Evolutionary conservation across 2,888 invertebrate species (phyloP), one percentile per base, ranked within the genome.

Genomic region (Thymelicus lineola): DNA sequence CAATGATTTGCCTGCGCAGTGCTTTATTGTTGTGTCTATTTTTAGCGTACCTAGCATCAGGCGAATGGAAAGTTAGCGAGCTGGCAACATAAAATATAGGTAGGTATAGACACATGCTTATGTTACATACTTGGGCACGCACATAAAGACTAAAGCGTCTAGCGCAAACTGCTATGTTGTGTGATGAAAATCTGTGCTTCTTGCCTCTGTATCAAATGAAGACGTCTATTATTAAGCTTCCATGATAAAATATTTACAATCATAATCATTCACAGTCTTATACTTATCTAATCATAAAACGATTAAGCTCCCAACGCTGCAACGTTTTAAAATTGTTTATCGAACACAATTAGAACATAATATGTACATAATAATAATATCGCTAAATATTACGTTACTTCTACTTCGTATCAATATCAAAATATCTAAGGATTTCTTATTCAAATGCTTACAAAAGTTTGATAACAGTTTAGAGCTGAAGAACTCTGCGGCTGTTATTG

Each of bases 31-130:
- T 80, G 82, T 77, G 80, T 84, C 86, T 91, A 91, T 90, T 89
- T 91, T 87, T 89, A 90, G 88, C 86, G 77, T 80, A 83, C 78
- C 78, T 82, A 85, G 82, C 83, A 83, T 82, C 83, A 84, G 80
- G 82, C 87, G 85, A 91, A 87, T 91, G 90, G 90, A 91, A 91
- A 91, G 91, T 89, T 86, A 87, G 85, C 87, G 86, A 85, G 85
- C 85, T 88, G 87, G 89, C 87, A 89, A 87, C 83, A 81, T 73
- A 74, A 76, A 85, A 82, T 82, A 80, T 79, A 82, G 80, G 75
- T 75, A 76, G 76, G 75, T 77, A n/a, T n/a, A 76, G 71, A 74
- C 78, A 62, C 62, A 58, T 58, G 63, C 70, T 59, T 64, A 59
- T 50, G 73, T 73, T 69, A 70, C 74, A 72, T 76, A 70, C 58